Conservation (phyloP, 2,113 vertebrate species). For the Austrofundulus limnaeus region DNA sequence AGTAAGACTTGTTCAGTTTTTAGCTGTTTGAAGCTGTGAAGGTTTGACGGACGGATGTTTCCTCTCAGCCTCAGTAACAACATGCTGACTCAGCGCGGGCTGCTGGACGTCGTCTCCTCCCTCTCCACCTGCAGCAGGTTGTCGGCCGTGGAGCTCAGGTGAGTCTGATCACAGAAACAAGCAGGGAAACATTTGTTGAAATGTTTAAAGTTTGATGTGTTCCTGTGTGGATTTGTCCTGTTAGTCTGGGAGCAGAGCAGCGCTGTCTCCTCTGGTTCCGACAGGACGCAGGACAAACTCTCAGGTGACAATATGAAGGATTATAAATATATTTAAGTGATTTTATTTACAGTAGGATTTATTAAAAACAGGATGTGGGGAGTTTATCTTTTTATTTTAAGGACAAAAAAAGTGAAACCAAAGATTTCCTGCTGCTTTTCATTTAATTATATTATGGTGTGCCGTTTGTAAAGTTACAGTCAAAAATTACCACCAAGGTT, state of each 20-base stretch:
- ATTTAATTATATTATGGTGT: too few species aligned
- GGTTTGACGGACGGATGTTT: background rate
- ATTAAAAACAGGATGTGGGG: too few species aligned
- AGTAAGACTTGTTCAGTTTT: conserved; percentile 54
- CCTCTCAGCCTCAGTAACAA: conserved; percentile 80
- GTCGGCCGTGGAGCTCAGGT: conserved; percentile 81
- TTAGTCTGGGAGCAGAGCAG: conserved; percentile 78
- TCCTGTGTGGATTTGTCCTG: background rate
- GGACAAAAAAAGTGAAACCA: too few species aligned
- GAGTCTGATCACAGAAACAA: background rate
- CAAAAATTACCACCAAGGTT: too few species aligned
- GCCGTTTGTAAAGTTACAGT: too few species aligned
- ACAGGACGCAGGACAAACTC: conserved; percentile 53
- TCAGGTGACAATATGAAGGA: conserved; percentile 78
- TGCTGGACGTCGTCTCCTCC: conserved; percentile 68
- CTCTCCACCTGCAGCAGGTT: conserved; percentile 71
- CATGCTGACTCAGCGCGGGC: conserved; percentile 64
- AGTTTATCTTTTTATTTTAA: too few species aligned
- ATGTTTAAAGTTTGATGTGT: background rate
- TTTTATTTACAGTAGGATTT: too few species aligned
- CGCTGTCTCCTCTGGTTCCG: conserved; percentile 77
- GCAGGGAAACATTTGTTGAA: background rate
- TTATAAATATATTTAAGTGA: too few species aligned
- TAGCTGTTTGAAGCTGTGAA: background rate
- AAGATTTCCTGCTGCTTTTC: too few species aligned